Evolutionary conservation across 2,888 invertebrate genomes (phyloP).

Genomic region (Zhengitettix transpicula): DNA sequence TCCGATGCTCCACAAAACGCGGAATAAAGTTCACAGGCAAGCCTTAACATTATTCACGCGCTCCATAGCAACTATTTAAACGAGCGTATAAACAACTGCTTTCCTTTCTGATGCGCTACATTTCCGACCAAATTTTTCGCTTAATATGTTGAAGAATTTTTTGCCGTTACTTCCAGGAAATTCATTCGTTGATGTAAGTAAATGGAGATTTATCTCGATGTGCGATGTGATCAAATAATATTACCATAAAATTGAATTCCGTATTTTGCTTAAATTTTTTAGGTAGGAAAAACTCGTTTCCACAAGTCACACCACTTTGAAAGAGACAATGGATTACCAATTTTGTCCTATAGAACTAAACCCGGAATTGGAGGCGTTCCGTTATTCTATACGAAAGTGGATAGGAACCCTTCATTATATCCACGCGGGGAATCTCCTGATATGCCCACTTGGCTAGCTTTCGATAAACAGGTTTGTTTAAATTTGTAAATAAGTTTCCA

Average conservation of each 20-base stretch:
- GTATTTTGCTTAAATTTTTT: too few species aligned
- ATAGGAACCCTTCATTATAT: conserved; percentile 50
- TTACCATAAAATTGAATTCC: background rate
- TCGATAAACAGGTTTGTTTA: conserved; percentile 58
- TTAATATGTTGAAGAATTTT: too few species aligned
- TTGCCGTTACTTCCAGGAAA: background rate
- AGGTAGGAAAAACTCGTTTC: conserved; percentile 47
- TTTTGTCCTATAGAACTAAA: conserved; percentile 42
- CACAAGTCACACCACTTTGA: conserved; percentile 44
- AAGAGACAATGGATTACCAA: conserved; percentile 37
- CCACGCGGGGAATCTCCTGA: conserved; percentile 57
- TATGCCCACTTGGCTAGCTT: conserved; percentile 71
- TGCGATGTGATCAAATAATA: background rate
- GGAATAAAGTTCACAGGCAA: too few species aligned
- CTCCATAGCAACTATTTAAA: too few species aligned
- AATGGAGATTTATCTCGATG: too few species aligned
- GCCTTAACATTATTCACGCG: too few species aligned
- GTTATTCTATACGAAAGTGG: conserved; percentile 29
- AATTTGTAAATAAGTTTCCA: background rate
- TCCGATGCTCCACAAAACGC: too few species aligned
- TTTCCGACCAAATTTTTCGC: too few species aligned
- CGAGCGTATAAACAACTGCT: too few species aligned
- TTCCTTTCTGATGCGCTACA: too few species aligned
- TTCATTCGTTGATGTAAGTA: background rate
- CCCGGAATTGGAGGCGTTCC: conserved; percentile 41